Evolutionary conservation across 2,888 invertebrate species (phyloP).

Genomic region (Pammene fasciana): DNA sequence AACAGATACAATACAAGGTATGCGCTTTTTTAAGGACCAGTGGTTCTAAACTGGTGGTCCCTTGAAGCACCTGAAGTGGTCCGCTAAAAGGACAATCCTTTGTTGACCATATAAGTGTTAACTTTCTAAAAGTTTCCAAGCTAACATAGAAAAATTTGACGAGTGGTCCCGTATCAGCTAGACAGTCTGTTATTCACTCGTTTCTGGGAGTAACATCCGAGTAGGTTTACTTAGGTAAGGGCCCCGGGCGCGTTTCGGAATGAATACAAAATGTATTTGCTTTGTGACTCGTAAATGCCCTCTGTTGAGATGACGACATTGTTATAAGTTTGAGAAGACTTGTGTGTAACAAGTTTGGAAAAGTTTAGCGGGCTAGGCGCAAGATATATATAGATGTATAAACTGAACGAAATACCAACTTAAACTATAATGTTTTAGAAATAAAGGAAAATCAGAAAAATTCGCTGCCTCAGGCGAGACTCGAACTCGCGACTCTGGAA

Average conservation of each 20-base stretch:
- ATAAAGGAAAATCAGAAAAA: no score
- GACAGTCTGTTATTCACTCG: conserved; percentile 5
- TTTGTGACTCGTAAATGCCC: conserved; percentile 76
- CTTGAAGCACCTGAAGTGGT: no score
- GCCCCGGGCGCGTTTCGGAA: conserved; percentile 70
- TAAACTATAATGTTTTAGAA: background rate
- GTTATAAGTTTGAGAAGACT: conserved; percentile 70
- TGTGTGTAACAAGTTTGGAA: conserved; percentile 58
- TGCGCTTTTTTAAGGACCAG: no score
- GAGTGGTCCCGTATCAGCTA: background rate
- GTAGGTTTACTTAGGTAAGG: conserved; percentile 74
- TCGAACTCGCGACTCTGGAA: no score
- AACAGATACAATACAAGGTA: no score
- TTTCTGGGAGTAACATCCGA: conserved; percentile 56
- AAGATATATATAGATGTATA: background rate
- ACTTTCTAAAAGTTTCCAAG: no score
- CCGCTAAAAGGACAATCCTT: no score
- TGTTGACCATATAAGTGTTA: no score
- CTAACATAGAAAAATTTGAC: background rate
- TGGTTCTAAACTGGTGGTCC: no score
- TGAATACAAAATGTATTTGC: conserved; percentile 75
- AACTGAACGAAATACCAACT: background rate
- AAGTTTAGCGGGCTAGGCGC: conserved; percentile 50
- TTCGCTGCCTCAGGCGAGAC: no score
- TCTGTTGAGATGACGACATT: conserved; percentile 69